Base-by-base conservation (phyloP, 2,113 vertebrate genomes). In the Lucifuga dentata region DNA sequence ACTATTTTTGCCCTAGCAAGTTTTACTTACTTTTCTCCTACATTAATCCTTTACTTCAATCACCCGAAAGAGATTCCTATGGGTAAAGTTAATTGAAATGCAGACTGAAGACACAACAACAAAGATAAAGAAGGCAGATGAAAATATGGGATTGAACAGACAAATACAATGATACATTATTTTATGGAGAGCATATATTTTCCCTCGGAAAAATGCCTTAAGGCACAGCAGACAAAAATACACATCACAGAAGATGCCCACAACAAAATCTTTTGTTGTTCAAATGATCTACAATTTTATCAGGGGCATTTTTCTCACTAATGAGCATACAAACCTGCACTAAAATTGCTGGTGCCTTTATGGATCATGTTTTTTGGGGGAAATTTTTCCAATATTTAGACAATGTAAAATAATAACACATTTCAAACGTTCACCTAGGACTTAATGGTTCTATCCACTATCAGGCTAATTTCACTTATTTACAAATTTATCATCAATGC, bases 11-110 rank as follows among this genome's bases (percentile, higher is more conserved):
- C 26, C 40, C 60, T 36, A 16, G 8, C 32, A 26, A 40, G 16
- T 32, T 72, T 49, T 53, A 61, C 48, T 66, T 29, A 46, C 56
- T 56, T 51, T 38, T 32, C 69, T 63, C 32, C 20, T 38, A 32
- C 58, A 46, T 49, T 59, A 61, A 69, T 56, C 65, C 62, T 49
- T 53, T 23, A 17, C 56, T 43, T 44, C 51, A 48, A 51, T 56
- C 64, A 63, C 52, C 43, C 12, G 11, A 17, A 71, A 21, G 51
- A 55, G 56, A 26, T 43, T 7, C 2, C 51, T 44, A 48, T 50
- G 68, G 17, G 60, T 33, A 49, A 43, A 55, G 48, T 52, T 83
- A 83, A 80, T 68, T 75, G 61, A 39, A 82, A 71, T 78, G 66
- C 44, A 73, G 74, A 79, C 49, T 70, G 49, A 79, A 66, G 78